A percentile compares a stretch with the other conserved stretches of the same genome.
These are phyloP conservation scores for Oxygymnocypris stewartii DNA, from an alignment of 2,113 vertebrate genomes.

Conservation along the genomic window DNA sequence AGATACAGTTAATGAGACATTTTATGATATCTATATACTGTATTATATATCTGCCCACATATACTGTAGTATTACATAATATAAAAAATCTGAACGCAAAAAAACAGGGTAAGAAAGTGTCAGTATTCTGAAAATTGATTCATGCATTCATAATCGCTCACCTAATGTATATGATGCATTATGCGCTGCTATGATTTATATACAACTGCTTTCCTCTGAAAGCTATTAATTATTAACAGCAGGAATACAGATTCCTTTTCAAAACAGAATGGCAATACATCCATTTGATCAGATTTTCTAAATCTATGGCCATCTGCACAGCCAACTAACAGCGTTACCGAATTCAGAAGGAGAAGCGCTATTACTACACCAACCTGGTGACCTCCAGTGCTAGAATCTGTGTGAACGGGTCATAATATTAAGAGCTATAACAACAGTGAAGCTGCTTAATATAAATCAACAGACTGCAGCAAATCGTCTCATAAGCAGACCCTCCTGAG, in stretches of 20 bases:
- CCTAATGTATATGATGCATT: slow-evolving; percentile 1
- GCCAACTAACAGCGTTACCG: background rate
- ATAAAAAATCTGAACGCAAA: background rate
- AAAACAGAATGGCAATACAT: background rate
- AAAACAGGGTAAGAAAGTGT: background rate
- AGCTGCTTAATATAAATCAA: slow-evolving; percentile 8
- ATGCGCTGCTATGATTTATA: background rate
- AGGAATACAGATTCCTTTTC: background rate
- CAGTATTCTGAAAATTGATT: background rate
- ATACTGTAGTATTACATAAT: background rate
- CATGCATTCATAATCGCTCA: background rate
- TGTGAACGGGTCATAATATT: background rate
- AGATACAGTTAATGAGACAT: background rate
- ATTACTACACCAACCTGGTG: background rate
- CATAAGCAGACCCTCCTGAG: slow-evolving; percentile 14
- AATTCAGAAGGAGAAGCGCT: background rate
- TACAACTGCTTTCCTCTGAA: background rate
- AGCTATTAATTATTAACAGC: background rate
- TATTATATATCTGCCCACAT: background rate
- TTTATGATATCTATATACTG: background rate
- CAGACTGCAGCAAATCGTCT: background rate
- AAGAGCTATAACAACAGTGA: background rate
- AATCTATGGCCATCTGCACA: background rate
- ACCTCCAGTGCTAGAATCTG: background rate
- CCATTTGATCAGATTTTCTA: background rate